A percentile compares a stretch with the other conserved stretches of the same genome.
Evolutionary conservation across 2,888 invertebrate genomes (phyloP).

Genomic region (Drosophila buzzatii): DNA sequence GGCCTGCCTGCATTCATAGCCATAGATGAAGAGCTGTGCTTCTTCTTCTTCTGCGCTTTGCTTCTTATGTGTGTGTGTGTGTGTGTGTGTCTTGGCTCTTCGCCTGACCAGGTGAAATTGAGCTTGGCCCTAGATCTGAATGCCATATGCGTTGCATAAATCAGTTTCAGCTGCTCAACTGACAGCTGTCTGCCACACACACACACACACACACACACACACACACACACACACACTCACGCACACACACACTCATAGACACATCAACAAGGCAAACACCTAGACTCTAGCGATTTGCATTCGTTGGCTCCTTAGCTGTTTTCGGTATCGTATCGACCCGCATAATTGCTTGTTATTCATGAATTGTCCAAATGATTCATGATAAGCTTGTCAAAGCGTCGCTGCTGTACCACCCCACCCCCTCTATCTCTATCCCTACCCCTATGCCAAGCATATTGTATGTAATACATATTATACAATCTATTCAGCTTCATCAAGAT

Average conservation of each 20-base stretch:
- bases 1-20: background rate
- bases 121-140: slow-evolving; percentile 20
- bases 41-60: background rate
- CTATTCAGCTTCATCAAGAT: slow-evolving; percentile 28
- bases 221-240: slow-evolving; percentile 16
- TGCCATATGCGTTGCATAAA: slow-evolving; percentile 67
- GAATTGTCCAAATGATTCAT: slow-evolving; percentile 64
- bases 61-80: too few relatives aligned
- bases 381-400: slow-evolving; percentile 53
- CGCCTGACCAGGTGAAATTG: slow-evolving; percentile 29
- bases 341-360: slow-evolving; percentile 77
- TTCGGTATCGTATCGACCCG: slow-evolving; percentile 53
- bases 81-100: too few relatives aligned
- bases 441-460: background rate
- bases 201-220: slow-evolving; percentile 12
- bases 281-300: slow-evolving; percentile 39
- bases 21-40: background rate
- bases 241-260: slow-evolving; percentile 4
- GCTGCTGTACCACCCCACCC: slow-evolving; percentile 13
- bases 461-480: slow-evolving; percentile 9
- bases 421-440: background rate
- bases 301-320: slow-evolving; percentile 26
- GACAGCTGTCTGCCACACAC: slow-evolving; percentile 61
- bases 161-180: slow-evolving; percentile 60
- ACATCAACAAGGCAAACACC: slow-evolving; percentile 3